A percentile compares a stretch with the other conserved stretches of the same genome.
Conservation (phyloP, 2,888 invertebrate genomes). For the Lasioglossum oenotherae region DNA sequence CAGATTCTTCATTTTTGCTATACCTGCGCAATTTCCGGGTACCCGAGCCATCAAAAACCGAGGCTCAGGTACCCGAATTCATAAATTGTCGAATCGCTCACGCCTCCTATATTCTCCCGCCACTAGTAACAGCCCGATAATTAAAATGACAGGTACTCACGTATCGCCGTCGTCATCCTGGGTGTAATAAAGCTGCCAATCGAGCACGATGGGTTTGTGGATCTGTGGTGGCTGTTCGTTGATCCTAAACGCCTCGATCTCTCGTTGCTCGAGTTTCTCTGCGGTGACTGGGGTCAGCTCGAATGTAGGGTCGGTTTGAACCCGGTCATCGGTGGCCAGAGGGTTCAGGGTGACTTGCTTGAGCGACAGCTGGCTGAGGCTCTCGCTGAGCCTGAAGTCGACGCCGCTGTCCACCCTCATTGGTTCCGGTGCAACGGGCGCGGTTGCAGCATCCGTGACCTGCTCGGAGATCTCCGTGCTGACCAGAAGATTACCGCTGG, state of each 20-base stretch:
- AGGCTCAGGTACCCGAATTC: too few relatives aligned
- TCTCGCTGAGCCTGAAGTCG: conserved; percentile 87
- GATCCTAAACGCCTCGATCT: conserved; percentile 17
- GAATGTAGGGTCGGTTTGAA: conserved; percentile 70
- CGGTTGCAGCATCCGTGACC: conserved; percentile 36
- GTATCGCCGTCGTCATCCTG: conserved; percentile 95
- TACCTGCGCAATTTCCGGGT: too few relatives aligned
- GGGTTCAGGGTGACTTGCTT: conserved; percentile 83
- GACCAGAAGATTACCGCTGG: conserved; percentile 71
- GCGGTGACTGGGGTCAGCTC: conserved; percentile 70
- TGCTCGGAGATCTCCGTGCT: conserved; percentile 68
- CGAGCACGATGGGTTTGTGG: background rate
- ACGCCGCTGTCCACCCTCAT: conserved; percentile 90
- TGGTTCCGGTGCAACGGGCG: conserved; percentile 60
- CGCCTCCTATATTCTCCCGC: too few relatives aligned
- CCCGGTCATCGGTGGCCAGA: conserved; percentile 57
- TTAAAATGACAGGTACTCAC: conserved; percentile 87
- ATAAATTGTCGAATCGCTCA: conserved; percentile 73
- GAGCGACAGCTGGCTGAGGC: conserved; percentile 87
- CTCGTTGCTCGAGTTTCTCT: conserved; percentile 40
- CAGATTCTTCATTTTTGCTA: too few relatives aligned
- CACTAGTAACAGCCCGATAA: too few relatives aligned
- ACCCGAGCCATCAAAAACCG: too few relatives aligned
- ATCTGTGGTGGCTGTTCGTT: conserved; percentile 75
- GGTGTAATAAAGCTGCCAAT: conserved; percentile 89